Base-by-base conservation (phyloP, 2,888 invertebrate genomes). In the Cephus sareptanus region DNA sequence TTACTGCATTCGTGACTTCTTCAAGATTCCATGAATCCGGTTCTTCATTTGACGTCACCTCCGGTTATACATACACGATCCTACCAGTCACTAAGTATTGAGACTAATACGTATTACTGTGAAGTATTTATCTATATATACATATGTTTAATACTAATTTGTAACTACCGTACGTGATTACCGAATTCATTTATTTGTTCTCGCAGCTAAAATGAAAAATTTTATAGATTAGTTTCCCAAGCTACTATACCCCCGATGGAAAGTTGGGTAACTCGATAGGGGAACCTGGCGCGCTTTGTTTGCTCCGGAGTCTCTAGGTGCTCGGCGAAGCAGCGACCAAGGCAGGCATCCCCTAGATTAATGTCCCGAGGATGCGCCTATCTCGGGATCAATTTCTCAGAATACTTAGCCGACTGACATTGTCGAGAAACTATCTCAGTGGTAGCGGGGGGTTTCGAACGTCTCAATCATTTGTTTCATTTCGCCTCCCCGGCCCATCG, bases 391-490 rank as follows among this genome's bases (percentile, higher is more conserved):
- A 68, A 35, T 74, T 77, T 68, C 74, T 74, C 11, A 73, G 74
- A 74, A 74, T 40, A 35, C n/a, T 15, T 23, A 30, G 31, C 71
- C 12, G 15, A 34, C 40, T 33, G 40, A 74, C 34, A 77, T 74
- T 74, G 37, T 34, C 74, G 31, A 69, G 37, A 56, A 68, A 15
- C n/a, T 23, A 30, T n/a, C 69, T 31, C 71, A 13, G 74, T 31
- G 70, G 34, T 56, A 75, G 71, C 74, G 37, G 77, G 77, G 31
- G 71, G 71, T 34, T 75, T 34, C 15, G 75, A 70, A 77, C 77
- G 75, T 77, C 75, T 77, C 31, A 71, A 77, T 77, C 71, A 77
- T 56, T 34, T 56, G 56, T 40, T 40, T 68, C n/a, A 75, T 70
- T 77, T n/a, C n/a, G 69, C n/a, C n/a, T 69, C 74, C 15, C 69